These are phyloP conservation scores for Clivina fossor DNA, from an alignment of 2,888 invertebrate species.

Conservation along the genomic window DNA sequence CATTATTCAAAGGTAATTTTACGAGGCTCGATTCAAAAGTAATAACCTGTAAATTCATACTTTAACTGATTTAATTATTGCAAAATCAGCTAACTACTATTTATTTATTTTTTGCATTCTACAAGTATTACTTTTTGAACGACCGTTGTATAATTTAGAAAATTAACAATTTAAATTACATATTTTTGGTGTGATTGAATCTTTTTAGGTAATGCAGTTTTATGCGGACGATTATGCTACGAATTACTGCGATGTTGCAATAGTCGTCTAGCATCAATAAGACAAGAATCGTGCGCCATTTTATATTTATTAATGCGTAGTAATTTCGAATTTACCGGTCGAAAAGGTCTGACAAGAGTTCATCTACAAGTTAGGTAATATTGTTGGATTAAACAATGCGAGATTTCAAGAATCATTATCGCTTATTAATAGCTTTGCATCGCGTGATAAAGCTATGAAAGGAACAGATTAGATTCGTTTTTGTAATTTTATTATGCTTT, in stretches of 20 bases:
- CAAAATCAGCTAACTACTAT: too few species aligned
- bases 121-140: too few species aligned
- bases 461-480: too few species aligned
- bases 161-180: too few species aligned
- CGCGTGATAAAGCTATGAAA: conserved; percentile 91
- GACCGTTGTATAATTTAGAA: too few species aligned
- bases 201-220: conserved; percentile 73
- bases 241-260: conserved; percentile 82
- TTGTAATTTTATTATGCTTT: too few species aligned
- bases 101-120: too few species aligned
- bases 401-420: conserved; percentile 92
- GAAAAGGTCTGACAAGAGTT: conserved; percentile 83
- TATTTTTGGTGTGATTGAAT: too few species aligned
- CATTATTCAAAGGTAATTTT: background rate
- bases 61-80: too few species aligned
- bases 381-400: conserved; percentile 89
- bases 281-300: conserved; percentile 90
- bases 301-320: conserved; percentile 91
- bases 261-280: conserved; percentile 78
- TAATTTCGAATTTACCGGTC: conserved; percentile 86
- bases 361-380: conserved; percentile 92
- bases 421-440: conserved; percentile 89
- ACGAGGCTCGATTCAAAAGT: conserved; percentile 78
- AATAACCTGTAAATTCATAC: conserved; percentile 38
- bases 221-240: conserved; percentile 80